These are phyloP conservation scores for Echinarachnius parma DNA, from an alignment of 53 echinoderm and acorn worm genomes.

Conservation along the genomic window DNA sequence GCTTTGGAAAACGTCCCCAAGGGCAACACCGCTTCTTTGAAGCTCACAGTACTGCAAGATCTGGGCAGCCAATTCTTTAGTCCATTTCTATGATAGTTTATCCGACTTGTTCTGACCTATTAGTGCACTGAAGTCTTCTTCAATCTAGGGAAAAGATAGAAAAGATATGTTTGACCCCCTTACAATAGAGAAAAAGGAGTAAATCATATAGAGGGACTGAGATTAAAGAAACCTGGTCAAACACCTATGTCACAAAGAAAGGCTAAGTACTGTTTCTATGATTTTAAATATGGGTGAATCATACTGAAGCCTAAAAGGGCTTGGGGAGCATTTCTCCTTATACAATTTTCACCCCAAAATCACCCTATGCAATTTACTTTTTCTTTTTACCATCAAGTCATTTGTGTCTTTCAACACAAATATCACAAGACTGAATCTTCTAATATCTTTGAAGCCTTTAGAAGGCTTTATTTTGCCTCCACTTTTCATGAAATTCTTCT, in stretches of 20 bases:
- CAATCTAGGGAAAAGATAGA: constrained; percentile 29
- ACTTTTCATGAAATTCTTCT: constrained; percentile 23
- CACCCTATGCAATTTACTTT: constrained; percentile 15
- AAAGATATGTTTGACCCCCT: constrained; percentile 14
- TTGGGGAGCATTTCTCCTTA: constrained; percentile 5
- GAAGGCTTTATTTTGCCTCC: constrained; percentile 14
- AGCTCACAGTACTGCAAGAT: constrained; percentile 10
- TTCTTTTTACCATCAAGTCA: constrained; percentile 9
- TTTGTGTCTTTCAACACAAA: constrained; percentile 16
- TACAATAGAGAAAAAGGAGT: constrained; percentile 1
- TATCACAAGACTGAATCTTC: constrained; percentile 5
- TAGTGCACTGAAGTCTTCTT: constrained; percentile 28
- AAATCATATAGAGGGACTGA: constrained; percentile 18
- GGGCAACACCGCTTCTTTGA: constrained; percentile 11
- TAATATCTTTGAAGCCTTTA: constrained; percentile 4
- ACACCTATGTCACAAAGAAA: constrained; percentile 18
- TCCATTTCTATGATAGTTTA: constrained; percentile 20
- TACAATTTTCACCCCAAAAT: constrained; percentile 5
- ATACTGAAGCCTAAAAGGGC: neutral
- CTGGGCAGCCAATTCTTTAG: constrained; percentile 14
- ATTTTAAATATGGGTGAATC: constrained; percentile 12
- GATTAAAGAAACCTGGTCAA: constrained; percentile 20
- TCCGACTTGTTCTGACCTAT: constrained; percentile 18
- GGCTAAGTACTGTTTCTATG: constrained; percentile 19
- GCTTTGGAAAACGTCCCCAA: constrained; percentile 1